Base-by-base conservation (phyloP, 2,888 invertebrate species). In the Eurois occulta region DNA sequence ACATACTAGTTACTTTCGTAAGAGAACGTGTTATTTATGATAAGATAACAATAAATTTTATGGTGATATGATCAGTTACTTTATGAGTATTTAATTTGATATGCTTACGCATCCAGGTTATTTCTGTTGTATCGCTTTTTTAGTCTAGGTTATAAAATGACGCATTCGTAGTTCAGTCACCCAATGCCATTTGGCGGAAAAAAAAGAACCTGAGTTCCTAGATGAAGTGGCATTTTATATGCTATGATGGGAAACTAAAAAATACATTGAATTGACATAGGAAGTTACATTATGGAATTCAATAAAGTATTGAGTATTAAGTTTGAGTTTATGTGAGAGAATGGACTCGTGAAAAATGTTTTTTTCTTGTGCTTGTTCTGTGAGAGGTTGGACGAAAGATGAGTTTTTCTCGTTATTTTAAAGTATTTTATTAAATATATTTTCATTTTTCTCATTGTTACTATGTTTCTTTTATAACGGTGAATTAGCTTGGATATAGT, bases 1-100 rank as follows among this genome's bases (percentile, higher is more conserved):
- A 88, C 75, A 81, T 38, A 10, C 21, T 11, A 41, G 11, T 67
- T 32, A 79, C 82, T 88, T 88, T 88, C 89, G 85, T 88, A 86
- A 88, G 80, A 67, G 3, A 38, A 73, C 75, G 13, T 18, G 86
- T 89, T 88, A 88, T 88, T 77, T 35, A 13, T 43, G 28, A 13
- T 10, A 43, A 60, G 28, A 41, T n/a, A 48, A 78, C 43, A 13
- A 67, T 75, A 18, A 73, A 80, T 76, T n/a, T 72, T 10, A 64
- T 66, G 46, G 71, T 66, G 65, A 72, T 81, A 72, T 65, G 7
- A 60, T 75, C 64, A 43, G 21, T 68, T 62, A 65, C 38, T 78
- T 32, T 35, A 58, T 58, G 24, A 79, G 55, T 81, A 62, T 21
- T 16, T 83, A n/a, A 76, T 41, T 41, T 18, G 52, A 8, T 48